Conservation (phyloP, 2,888 invertebrate species). For the Aspidiotus rigidus region DNA sequence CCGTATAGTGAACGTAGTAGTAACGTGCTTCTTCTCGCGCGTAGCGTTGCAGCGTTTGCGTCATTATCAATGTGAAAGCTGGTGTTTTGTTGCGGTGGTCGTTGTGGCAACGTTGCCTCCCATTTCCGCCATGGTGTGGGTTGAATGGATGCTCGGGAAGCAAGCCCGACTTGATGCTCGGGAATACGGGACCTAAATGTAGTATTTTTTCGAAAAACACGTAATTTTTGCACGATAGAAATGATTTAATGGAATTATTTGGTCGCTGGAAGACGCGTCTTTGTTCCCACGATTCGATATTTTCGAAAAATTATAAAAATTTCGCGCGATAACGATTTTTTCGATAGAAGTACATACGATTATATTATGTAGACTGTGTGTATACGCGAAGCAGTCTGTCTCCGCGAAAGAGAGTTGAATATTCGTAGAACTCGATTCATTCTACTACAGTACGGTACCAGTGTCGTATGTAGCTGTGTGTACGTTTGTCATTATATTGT, state of each 20-base stretch:
- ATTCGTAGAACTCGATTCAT: too few relatives aligned
- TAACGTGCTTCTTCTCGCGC: constrained; percentile 27
- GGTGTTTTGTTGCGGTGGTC: constrained; percentile 35
- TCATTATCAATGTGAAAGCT: constrained; percentile 38
- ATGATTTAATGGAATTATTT: neutral
- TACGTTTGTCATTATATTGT: too few relatives aligned
- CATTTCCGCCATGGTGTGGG: constrained; percentile 37
- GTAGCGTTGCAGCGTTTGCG: constrained; percentile 24
- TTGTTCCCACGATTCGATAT: too few relatives aligned
- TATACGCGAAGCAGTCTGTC: too few relatives aligned
- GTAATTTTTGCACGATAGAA: neutral
- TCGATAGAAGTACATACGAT: too few relatives aligned
- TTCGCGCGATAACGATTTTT: too few relatives aligned
- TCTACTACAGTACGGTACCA: too few relatives aligned
- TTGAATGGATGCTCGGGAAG: constrained; percentile 36
- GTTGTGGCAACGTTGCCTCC: constrained; percentile 38
- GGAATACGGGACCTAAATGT: constrained; percentile 12
- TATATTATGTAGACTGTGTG: too few relatives aligned
- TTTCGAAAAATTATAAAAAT: too few relatives aligned
- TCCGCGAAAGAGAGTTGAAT: too few relatives aligned
- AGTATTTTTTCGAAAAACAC: neutral
- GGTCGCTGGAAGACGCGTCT: too few relatives aligned
- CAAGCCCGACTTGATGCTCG: constrained; percentile 36
- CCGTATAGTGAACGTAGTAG: constrained; percentile 23
- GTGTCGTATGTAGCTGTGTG: too few relatives aligned